Conservation (phyloP, 2,888 invertebrate genomes). For the Sericinus montela region DNA sequence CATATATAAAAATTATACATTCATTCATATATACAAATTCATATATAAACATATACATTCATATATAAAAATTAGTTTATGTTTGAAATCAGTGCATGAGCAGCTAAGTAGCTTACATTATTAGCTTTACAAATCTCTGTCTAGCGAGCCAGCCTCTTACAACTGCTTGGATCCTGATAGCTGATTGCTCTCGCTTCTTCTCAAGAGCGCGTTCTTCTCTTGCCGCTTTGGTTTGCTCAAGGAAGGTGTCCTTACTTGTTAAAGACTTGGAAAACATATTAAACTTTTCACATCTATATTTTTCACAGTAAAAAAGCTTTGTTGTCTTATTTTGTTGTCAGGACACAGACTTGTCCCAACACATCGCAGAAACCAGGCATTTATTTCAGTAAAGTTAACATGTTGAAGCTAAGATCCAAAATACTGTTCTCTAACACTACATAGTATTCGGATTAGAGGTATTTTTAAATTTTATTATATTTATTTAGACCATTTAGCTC, state of each 20-base stretch:
- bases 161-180: slow-evolving; percentile 85
- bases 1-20: too few relatives aligned
- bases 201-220: slow-evolving; percentile 93
- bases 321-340: slow-evolving; percentile 55
- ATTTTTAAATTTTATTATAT: slow-evolving; percentile 5
- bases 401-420: slow-evolving; percentile 18
- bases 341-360: slow-evolving; percentile 31
- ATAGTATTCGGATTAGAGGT: slow-evolving; percentile 5
- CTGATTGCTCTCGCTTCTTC: slow-evolving; percentile 87
- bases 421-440: background rate
- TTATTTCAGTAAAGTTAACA: slow-evolving; percentile 22
- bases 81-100: too few relatives aligned
- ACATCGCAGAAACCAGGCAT: slow-evolving; percentile 21
- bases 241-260: slow-evolving; percentile 86
- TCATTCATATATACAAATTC: too few relatives aligned
- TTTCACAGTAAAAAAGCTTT: slow-evolving; percentile 45
- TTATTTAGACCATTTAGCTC: slow-evolving; percentile 7
- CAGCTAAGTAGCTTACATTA: slow-evolving; percentile 81
- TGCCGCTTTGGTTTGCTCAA: slow-evolving; percentile 94
- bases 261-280: slow-evolving; percentile 66
- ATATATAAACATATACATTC: too few relatives aligned
- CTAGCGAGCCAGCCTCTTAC: slow-evolving; percentile 87
- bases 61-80: too few relatives aligned
- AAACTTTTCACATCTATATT: slow-evolving; percentile 24
- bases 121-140: slow-evolving; percentile 78